Conservation (phyloP, 2,113 vertebrate genomes). For the Urocolius indicus region DNA sequence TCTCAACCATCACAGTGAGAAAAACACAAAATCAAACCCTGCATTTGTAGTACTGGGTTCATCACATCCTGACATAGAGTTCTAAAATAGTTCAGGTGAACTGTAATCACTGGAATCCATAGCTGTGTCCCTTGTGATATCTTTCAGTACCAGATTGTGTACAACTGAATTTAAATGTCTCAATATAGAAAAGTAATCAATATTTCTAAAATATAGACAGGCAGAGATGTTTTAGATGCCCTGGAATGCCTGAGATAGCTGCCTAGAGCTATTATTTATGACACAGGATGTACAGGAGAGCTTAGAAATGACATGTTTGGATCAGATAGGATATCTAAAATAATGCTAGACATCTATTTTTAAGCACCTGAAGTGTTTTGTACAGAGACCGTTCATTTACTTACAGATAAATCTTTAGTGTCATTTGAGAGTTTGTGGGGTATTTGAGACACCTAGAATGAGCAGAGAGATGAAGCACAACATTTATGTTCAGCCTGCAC, state of each 20-base stretch:
- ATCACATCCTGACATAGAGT: background rate
- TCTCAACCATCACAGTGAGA: background rate
- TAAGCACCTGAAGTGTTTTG: background rate
- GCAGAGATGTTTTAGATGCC: background rate
- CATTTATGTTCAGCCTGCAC: rapidly evolving
- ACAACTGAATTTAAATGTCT: background rate
- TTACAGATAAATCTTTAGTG: background rate
- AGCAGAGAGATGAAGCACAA: background rate
- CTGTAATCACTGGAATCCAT: background rate
- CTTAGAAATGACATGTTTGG: background rate
- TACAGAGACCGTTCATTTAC: background rate
- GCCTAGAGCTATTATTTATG: background rate
- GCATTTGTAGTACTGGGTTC: background rate
- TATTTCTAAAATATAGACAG: background rate
- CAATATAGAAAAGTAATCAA: background rate
- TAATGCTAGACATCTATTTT: background rate
- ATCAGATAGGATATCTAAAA: background rate
- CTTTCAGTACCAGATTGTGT: background rate
- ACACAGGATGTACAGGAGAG: background rate
- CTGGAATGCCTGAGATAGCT: background rate
- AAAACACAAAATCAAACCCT: background rate
- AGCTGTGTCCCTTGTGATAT: background rate
- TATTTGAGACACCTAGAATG: background rate
- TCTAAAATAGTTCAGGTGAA: background rate
- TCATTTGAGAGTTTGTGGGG: background rate